Conservation (phyloP, 2,888 invertebrate species). For the Lissocephala sabroskyi region DNA sequence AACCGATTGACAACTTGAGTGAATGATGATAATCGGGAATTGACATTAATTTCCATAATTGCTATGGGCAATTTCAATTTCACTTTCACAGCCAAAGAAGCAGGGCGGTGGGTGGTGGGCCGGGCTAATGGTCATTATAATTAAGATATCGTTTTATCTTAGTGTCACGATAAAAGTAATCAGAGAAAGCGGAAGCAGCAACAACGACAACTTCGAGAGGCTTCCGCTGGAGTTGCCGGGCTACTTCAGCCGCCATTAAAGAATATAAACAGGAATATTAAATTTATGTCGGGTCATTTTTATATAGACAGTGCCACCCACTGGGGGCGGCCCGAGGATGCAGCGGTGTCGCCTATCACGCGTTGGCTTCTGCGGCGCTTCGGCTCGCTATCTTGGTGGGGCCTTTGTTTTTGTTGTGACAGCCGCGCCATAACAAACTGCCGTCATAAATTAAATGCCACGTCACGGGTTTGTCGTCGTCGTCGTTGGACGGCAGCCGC, state of each 20-base stretch:
- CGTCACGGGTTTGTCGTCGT: conserved; percentile 50
- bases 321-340: conserved; percentile 1
- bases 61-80: too few species aligned
- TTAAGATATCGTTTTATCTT: too few species aligned
- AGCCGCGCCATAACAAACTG: conserved; percentile 68
- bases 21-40: too few species aligned
- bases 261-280: conserved; percentile 59
- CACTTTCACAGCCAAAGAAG: too few species aligned
- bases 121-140: conserved; percentile 26
- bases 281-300: conserved; percentile 68
- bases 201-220: not conserved
- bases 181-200: too few species aligned
- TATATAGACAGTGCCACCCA: conserved; percentile 32
- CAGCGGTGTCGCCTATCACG: conserved; percentile 15
- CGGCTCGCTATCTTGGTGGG: conserved; percentile 41
- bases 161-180: too few species aligned
- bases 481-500: not conserved
- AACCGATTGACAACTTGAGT: too few species aligned
- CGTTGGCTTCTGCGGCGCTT: not conserved
- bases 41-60: too few species aligned
- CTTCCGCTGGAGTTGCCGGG: not conserved
- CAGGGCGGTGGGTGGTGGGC: not conserved
- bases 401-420: conserved; percentile 65
- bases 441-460: conserved; percentile 66
- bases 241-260: conserved; percentile 63